Evolutionary conservation across 2,888 invertebrate genomes (phyloP).

Genomic region (Drosophila longiperda): DNA sequence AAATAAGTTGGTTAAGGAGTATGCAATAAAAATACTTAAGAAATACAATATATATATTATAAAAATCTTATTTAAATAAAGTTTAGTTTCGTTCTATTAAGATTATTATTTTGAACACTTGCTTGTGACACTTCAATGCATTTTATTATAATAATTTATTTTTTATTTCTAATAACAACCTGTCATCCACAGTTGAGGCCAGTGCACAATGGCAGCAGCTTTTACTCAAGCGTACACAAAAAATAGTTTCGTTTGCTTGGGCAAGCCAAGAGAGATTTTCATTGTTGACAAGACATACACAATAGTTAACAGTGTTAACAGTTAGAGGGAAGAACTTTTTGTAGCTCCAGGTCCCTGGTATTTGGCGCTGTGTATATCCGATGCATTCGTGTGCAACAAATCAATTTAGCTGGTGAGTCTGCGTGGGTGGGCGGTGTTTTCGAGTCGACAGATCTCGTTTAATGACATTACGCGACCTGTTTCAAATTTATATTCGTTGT

Average conservation of each 20-base stretch:
- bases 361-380: conserved; percentile 28
- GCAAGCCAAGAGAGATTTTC: not conserved
- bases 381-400: conserved; percentile 51
- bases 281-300: not conserved
- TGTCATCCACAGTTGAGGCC: not conserved
- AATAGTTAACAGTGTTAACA: not conserved
- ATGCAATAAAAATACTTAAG: not conserved
- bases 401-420: conserved; percentile 40
- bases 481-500: conserved; percentile 24
- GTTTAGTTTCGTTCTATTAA: not conserved
- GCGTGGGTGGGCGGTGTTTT: not conserved
- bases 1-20: not conserved
- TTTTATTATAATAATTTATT: not conserved
- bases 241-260: not conserved
- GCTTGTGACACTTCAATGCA: not conserved
- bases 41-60: not conserved
- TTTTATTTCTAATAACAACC: not conserved
- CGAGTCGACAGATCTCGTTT: conserved; percentile 14
- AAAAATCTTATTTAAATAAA: not conserved
- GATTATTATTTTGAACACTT: not conserved
- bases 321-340: not conserved
- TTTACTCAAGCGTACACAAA: not conserved
- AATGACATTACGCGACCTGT: conserved; percentile 24
- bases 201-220: not conserved
- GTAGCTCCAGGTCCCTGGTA: conserved; percentile 8